Conservation (phyloP, 2,888 invertebrate genomes). For the Leptopterna dolabrata region DNA sequence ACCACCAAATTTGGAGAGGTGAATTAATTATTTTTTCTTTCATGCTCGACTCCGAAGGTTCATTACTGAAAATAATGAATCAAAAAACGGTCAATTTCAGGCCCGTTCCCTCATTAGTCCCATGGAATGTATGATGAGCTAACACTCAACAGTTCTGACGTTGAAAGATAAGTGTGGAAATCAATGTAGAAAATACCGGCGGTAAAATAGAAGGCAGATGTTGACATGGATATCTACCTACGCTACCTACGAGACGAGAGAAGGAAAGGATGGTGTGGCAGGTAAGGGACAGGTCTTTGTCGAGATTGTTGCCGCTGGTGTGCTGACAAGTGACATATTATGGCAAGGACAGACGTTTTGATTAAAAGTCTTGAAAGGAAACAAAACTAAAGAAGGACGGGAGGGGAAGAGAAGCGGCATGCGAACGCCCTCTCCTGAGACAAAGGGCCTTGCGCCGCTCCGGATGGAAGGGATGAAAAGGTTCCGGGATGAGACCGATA, state of each 20-base stretch:
- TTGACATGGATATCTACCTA: not conserved
- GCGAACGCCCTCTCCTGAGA: not conserved
- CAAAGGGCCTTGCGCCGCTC: not conserved
- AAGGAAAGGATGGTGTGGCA: not conserved
- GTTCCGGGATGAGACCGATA: constrained; percentile 35
- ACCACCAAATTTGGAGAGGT: no score
- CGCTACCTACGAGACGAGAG: not conserved
- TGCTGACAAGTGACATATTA: constrained; percentile 45
- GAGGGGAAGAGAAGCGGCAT: not conserved
- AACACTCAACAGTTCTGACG: no score
- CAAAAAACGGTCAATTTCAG: no score
- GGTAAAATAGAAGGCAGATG: not conserved
- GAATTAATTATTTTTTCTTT: no score
- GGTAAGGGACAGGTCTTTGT: constrained; percentile 20
- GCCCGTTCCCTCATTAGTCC: no score
- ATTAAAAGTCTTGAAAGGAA: constrained; percentile 36
- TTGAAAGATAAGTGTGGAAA: no score
- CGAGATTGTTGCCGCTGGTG: constrained; percentile 24
- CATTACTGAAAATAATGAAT: no score
- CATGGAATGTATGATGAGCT: no score
- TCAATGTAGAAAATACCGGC: no score
- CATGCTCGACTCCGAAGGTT: no score
- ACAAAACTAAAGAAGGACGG: constrained; percentile 1
- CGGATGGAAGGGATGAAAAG: constrained; percentile 17
- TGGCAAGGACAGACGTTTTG: constrained; percentile 42